Conservation (phyloP, 30 jellyfish, hydroid and myxozoan species). For the Aurelia sp. region DNA sequence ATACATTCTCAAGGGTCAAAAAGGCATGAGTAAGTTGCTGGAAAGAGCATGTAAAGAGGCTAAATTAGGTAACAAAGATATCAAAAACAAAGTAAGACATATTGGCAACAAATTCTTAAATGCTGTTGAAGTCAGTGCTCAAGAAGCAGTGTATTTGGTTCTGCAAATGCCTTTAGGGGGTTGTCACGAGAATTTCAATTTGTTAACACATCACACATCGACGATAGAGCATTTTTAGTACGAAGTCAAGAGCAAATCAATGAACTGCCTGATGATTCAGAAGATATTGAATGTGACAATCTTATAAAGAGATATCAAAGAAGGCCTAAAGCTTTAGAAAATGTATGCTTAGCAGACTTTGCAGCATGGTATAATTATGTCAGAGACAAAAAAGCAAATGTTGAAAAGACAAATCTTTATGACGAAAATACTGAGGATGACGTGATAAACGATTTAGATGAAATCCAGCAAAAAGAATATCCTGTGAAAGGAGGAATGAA, state of each 20-base stretch:
- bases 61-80: background rate
- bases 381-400: background rate
- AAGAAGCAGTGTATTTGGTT: conserved; percentile 35
- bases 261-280: conserved; percentile 38
- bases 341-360: conserved; percentile 33
- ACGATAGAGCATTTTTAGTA: conserved; percentile 9
- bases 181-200: conserved; percentile 39
- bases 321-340: conserved; percentile 29
- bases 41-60: background rate
- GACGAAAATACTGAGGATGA: conserved; percentile 24
- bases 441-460: background rate
- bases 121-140: conserved; percentile 40
- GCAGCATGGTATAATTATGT: conserved; percentile 32
- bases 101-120: too few relatives aligned
- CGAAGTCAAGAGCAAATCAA: background rate
- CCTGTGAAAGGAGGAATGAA: conserved; percentile 1
- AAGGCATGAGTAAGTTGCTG: too few relatives aligned
- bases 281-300: conserved; percentile 28
- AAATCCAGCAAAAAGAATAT: background rate
- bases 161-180: background rate
- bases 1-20: too few relatives aligned
- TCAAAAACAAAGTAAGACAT: conserved; percentile 9
- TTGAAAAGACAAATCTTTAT: background rate
- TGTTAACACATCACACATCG: conserved; percentile 18
- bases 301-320: conserved; percentile 33